Percentiles rank a stretch among this genome's conserved stretches.
Evolutionary conservation across 2,888 invertebrate genomes (phyloP).

Genomic region (Patella ulyssiponensis): DNA sequence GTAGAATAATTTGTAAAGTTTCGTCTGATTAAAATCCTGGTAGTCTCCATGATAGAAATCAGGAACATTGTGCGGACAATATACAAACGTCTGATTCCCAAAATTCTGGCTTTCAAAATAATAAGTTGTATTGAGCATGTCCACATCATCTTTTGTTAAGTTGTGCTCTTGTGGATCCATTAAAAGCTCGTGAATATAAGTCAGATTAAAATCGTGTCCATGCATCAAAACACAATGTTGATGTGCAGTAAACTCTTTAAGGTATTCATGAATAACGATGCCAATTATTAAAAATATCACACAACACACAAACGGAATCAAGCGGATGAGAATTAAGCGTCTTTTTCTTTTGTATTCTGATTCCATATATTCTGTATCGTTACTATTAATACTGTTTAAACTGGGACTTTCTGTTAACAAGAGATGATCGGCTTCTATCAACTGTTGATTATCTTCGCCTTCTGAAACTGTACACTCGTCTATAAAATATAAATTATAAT

Average conservation of each 20-base stretch:
- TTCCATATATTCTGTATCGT: background rate
- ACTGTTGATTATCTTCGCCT: background rate
- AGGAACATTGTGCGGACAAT: background rate
- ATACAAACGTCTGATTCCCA: background rate
- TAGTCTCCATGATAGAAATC: no score
- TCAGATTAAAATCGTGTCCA: background rate
- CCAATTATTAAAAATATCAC: background rate
- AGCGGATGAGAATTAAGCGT: background rate
- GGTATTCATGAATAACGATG: background rate
- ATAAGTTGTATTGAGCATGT: background rate
- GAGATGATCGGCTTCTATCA: background rate
- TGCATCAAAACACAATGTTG: background rate
- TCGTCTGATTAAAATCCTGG: no score
- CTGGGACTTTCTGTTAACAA: background rate
- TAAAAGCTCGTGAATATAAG: background rate
- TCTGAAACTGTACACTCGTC: background rate
- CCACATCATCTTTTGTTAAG: background rate
- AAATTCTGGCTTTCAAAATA: background rate
- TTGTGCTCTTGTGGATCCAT: background rate
- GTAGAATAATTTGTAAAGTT: no score
- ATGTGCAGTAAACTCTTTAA: background rate
- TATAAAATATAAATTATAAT: no score
- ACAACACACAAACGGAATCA: background rate
- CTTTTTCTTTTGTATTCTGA: background rate
- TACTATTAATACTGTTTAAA: background rate